A percentile compares a stretch with the other conserved stretches of the same genome.
Evolutionary conservation across 2,888 invertebrate genomes (phyloP).

Genomic region (Mesopsocus fuscifrons): DNA sequence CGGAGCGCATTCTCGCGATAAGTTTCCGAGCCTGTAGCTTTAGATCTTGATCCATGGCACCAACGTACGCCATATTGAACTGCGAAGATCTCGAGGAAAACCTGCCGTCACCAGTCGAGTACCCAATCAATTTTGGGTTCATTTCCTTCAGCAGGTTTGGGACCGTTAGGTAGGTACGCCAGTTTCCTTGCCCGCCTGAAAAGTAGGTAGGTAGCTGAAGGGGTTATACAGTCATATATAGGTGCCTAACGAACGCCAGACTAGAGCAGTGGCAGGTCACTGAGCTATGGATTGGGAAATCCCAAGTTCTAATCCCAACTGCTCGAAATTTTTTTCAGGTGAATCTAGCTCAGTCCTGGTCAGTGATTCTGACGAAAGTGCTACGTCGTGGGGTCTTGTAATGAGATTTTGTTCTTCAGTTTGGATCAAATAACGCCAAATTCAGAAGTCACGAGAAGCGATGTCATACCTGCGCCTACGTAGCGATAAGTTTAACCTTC

Average conservation of each 20-base stretch:
- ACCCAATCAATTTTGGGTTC: slow-evolving; percentile 42
- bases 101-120: slow-evolving; percentile 31
- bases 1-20: slow-evolving; percentile 30
- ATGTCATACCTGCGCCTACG: too few species aligned
- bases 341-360: too few species aligned
- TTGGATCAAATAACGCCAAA: too few species aligned
- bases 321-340: too few species aligned
- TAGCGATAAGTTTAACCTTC: too few species aligned
- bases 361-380: too few species aligned
- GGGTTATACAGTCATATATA: slow-evolving; percentile 1
- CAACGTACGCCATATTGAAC: slow-evolving; percentile 39
- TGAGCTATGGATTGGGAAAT: too few species aligned
- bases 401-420: too few species aligned
- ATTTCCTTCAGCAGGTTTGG: slow-evolving; percentile 42
- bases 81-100: slow-evolving; percentile 27
- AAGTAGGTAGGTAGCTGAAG: not conserved
- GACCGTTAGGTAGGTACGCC: slow-evolving; percentile 32
- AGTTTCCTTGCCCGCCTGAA: slow-evolving; percentile 31
- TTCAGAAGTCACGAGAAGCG: too few species aligned
- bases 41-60: slow-evolving; percentile 35
- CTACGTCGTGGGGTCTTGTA: too few species aligned
- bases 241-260: not conserved
- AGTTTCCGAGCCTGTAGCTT: slow-evolving; percentile 35
- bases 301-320: too few species aligned
- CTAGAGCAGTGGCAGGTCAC: too few species aligned